These are phyloP conservation scores for Venusia cambrica DNA, from an alignment of 2,888 invertebrate species.

Conservation along the genomic window DNA sequence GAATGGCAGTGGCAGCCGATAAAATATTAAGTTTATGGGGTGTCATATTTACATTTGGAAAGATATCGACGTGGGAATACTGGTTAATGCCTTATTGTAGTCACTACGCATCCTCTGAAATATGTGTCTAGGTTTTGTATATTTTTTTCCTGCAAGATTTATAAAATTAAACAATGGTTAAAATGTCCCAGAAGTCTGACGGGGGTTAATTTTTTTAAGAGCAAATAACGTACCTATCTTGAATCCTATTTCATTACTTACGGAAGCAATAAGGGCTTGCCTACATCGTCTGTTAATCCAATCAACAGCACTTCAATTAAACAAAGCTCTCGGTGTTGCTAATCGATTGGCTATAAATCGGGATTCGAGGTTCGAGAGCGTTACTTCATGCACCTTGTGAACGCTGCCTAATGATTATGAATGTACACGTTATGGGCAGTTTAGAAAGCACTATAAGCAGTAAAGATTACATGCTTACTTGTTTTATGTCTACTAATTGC, in stretches of 20 bases:
- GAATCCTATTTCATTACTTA: slow-evolving; percentile 42
- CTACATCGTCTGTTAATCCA: slow-evolving; percentile 54
- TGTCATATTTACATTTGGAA: slow-evolving; percentile 79
- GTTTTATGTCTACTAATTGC: slow-evolving; percentile 3
- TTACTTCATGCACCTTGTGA: slow-evolving; percentile 56
- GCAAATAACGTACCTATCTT: slow-evolving; percentile 35
- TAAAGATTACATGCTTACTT: neutral
- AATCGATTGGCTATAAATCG: slow-evolving; percentile 68
- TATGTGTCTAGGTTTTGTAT: slow-evolving; percentile 2
- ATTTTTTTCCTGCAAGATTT: too few species aligned
- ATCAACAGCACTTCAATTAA: slow-evolving; percentile 70
- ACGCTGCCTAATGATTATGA: slow-evolving; percentile 15
- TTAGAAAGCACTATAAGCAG: slow-evolving; percentile 15
- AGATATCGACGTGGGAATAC: slow-evolving; percentile 68
- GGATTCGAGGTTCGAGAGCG: slow-evolving; percentile 49
- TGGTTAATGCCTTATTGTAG: slow-evolving; percentile 53
- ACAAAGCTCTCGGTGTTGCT: slow-evolving; percentile 62
- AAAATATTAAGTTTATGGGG: slow-evolving; percentile 80
- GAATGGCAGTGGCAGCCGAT: slow-evolving; percentile 75
- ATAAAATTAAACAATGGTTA: slow-evolving; percentile 4
- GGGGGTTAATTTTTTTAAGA: slow-evolving; percentile 18
- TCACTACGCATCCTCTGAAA: slow-evolving; percentile 20
- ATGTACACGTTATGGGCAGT: slow-evolving; percentile 2
- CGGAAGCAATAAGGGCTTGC: slow-evolving; percentile 39
- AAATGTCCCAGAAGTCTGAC: slow-evolving; percentile 1